A percentile compares a stretch with the other conserved stretches of the same genome.
Conservation (phyloP, 2,888 invertebrate species). For the Operophtera brumata region DNA sequence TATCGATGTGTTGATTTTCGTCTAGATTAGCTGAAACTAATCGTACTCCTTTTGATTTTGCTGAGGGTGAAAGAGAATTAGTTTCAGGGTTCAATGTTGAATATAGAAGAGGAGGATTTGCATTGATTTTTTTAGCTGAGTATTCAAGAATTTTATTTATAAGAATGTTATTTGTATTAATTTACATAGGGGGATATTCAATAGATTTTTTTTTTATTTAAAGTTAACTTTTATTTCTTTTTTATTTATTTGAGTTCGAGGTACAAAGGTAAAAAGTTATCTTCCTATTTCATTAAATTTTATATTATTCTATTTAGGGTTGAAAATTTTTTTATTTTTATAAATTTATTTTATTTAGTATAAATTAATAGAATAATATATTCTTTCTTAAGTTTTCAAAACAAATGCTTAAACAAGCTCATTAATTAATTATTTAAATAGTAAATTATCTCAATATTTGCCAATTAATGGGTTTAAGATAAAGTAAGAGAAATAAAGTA, state of each 20-base stretch:
- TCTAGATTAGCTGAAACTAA: constrained; percentile 85
- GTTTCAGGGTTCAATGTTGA: constrained; percentile 91
- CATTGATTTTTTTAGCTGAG: constrained; percentile 86
- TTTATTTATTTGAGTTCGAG: constrained; percentile 84
- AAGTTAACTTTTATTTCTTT: constrained; percentile 79
- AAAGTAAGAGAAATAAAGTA: constrained; percentile 81
- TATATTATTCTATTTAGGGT: constrained; percentile 80
- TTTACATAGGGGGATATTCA: constrained; percentile 80
- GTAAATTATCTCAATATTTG: constrained; percentile 79
- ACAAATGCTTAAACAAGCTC: constrained; percentile 84
- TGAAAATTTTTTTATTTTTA: constrained; percentile 70
- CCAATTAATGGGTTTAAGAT: constrained; percentile 74
- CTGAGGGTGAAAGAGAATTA: constrained; percentile 88
- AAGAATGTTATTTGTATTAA: constrained; percentile 79
- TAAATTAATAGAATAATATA: constrained; percentile 81
- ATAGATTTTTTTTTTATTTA: constrained; percentile 75
- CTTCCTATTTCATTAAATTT: constrained; percentile 83
- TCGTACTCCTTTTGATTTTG: constrained; percentile 89
- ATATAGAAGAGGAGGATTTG: constrained; percentile 86
- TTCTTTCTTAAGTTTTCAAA: constrained; percentile 86
- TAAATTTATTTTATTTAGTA: constrained; percentile 62
- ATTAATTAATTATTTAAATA: constrained; percentile 79
- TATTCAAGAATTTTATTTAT: constrained; percentile 86
- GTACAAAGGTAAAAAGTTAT: constrained; percentile 83
- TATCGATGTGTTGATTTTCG: constrained; percentile 79